Evolutionary conservation across 2,113 vertebrate genomes (phyloP).

Genomic region (Psammodynastes pulverulentus): DNA sequence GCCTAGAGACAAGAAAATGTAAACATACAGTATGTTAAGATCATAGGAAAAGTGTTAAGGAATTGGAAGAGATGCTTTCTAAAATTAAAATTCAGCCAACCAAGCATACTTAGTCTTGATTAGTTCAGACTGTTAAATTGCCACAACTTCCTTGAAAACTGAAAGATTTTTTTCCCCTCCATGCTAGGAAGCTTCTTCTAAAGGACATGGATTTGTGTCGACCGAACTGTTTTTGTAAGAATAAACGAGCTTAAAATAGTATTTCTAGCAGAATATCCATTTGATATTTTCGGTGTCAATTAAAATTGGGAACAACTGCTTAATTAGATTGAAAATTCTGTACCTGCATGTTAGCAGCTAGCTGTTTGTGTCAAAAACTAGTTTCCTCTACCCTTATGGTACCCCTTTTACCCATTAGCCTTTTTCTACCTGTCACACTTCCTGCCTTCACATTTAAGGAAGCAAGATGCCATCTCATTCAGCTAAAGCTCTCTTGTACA

Average conservation of each 20-base stretch:
- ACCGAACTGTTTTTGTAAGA: slow-evolving; percentile 16
- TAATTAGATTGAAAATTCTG: slow-evolving; percentile 5
- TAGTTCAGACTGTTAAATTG: not conserved
- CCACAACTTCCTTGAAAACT: not conserved
- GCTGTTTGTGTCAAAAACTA: not conserved
- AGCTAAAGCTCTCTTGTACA: not conserved
- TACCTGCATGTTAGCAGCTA: not conserved
- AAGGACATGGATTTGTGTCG: not conserved
- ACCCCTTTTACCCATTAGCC: too few species aligned
- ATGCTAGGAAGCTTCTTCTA: not conserved
- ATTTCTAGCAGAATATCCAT: not conserved
- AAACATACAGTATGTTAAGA: not conserved
- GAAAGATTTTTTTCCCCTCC: not conserved
- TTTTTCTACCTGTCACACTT: not conserved
- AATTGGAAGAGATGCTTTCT: not conserved
- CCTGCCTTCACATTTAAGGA: not conserved
- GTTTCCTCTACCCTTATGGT: not conserved
- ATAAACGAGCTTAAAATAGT: not conserved
- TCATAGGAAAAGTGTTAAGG: not conserved
- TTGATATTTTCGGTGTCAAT: slow-evolving; percentile 43
- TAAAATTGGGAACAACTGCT: slow-evolving; percentile 30
- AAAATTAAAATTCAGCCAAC: not conserved
- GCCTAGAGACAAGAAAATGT: not conserved
- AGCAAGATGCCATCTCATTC: not conserved
- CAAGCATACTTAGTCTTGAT: not conserved